These are phyloP conservation scores for Metalampra italica DNA, from an alignment of 2,888 invertebrate species.

Conservation along the genomic window DNA sequence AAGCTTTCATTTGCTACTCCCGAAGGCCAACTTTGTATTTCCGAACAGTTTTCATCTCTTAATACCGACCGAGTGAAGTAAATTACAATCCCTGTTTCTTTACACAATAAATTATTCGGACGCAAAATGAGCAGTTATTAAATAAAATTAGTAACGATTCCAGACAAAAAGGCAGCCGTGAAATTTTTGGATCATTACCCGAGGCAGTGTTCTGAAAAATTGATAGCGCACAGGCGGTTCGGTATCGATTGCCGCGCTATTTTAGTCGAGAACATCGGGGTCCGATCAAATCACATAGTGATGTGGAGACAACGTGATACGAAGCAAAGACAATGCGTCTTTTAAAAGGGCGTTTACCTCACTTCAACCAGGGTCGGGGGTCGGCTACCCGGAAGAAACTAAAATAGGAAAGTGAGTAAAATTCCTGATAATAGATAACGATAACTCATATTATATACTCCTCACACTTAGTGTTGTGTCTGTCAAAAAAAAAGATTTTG, in stretches of 20 bases:
- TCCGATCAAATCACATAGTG: constrained; percentile 2
- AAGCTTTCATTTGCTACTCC: neutral
- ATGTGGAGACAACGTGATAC: neutral
- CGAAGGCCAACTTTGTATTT: neutral
- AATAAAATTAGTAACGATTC: constrained; percentile 17
- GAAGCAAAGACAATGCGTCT: too few species aligned
- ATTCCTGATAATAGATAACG: too few species aligned
- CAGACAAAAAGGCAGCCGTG: constrained; percentile 18
- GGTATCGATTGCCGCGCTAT: constrained; percentile 28
- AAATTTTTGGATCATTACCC: constrained; percentile 34
- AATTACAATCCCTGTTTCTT: neutral
- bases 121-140: constrained; percentile 15
- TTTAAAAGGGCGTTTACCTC: too few species aligned
- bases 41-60: neutral
- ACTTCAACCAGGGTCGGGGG: too few species aligned
- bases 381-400: too few species aligned
- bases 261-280: constrained; percentile 28
- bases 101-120: constrained; percentile 5
- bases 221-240: constrained; percentile 19
- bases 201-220: constrained; percentile 57
- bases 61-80: neutral
- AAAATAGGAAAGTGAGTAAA: too few species aligned
- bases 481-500: too few species aligned
- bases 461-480: too few species aligned
- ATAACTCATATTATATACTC: too few species aligned